These are phyloP conservation scores for Haliclona indistincta DNA, from an alignment of 37 sponge, comb jelly and placozoan species.

Conservation along the genomic window DNA sequence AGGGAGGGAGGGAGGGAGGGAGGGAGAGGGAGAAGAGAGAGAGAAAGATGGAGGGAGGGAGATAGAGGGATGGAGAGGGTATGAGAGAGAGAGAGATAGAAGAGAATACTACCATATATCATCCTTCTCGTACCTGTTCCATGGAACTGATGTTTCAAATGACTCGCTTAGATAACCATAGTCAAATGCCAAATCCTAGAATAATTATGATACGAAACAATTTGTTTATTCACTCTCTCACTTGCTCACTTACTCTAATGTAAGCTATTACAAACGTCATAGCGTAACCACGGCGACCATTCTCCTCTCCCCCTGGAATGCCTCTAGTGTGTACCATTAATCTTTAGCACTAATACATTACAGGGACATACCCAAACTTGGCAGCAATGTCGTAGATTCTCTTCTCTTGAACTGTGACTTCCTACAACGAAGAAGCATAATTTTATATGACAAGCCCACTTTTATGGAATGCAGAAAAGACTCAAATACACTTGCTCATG, in stretches of 20 bases:
- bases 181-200: slow-evolving; percentile 90
- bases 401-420: slow-evolving; percentile 74
- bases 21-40: neutral
- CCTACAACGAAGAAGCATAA: slow-evolving; percentile 32
- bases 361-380: slow-evolving; percentile 63
- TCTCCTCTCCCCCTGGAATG: slow-evolving; percentile 91
- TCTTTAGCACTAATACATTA: neutral
- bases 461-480: too few species aligned
- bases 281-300: slow-evolving; percentile 88
- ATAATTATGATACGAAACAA: too few species aligned
- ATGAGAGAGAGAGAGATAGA: neutral
- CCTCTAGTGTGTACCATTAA: slow-evolving; percentile 55
- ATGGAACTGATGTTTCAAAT: slow-evolving; percentile 97
- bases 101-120: too few species aligned
- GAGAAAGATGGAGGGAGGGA: too few species aligned
- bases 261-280: slow-evolving; percentile 93
- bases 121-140: slow-evolving; percentile 71
- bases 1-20: neutral
- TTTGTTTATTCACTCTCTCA: too few species aligned
- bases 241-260: slow-evolving; percentile 56
- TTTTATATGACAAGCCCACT: neutral
- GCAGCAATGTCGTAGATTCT: slow-evolving; percentile 71
- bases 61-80: neutral
- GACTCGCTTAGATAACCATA: slow-evolving; percentile 82
- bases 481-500: too few species aligned